phyloP scores from a whole-genome alignment of 2,113 vertebrate species.

The Enhydra lutris region DNA sequence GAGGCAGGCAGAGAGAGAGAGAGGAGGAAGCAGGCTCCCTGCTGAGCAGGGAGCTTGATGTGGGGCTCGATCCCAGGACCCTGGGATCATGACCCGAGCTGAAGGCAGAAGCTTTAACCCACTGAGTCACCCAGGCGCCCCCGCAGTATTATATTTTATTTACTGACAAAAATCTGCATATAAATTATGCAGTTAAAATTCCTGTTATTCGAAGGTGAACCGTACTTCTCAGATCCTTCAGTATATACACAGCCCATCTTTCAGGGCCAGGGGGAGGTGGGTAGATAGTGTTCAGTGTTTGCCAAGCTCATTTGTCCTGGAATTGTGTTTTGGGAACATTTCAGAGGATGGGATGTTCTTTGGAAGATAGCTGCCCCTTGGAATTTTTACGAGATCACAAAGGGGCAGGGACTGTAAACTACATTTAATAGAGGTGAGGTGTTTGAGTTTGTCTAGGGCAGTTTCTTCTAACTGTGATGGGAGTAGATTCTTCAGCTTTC shows the following conservation, averaged over 20 bases:
- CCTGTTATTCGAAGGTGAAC: background rate
- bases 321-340: conserved; percentile 20
- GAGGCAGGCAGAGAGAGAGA: too few species aligned
- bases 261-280: background rate
- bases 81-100: too few species aligned
- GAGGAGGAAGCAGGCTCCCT: too few species aligned
- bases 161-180: background rate
- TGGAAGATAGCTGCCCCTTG: background rate
- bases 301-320: background rate
- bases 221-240: background rate
- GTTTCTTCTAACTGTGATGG: background rate
- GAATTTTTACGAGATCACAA: background rate
- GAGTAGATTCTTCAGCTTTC: background rate
- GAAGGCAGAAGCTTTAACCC: too few species aligned
- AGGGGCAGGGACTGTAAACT: background rate
- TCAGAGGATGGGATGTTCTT: background rate
- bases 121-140: too few species aligned
- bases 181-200: background rate
- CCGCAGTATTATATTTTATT: background rate
- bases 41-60: too few species aligned
- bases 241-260: background rate
- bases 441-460: background rate
- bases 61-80: too few species aligned
- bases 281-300: background rate
- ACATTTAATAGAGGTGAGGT: background rate